These are phyloP conservation scores for Hestina assimilis DNA, from an alignment of 1,140 invertebrate species.

Conservation along the genomic window DNA sequence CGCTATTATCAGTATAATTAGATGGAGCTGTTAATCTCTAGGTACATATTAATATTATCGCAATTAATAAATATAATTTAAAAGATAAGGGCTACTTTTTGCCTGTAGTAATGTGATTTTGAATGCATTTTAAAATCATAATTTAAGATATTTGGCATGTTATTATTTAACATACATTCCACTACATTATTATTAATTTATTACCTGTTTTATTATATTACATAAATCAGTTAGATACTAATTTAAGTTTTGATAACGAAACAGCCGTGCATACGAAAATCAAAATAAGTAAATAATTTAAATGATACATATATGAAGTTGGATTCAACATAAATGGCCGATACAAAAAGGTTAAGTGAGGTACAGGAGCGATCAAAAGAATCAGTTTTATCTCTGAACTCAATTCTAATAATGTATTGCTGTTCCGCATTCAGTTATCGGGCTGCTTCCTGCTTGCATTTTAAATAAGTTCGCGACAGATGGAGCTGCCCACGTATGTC, in stretches of 20 bases:
- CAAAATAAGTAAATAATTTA: background rate
- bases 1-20: slow-evolving; percentile 1
- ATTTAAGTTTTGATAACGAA: too few species aligned
- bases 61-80: too few species aligned
- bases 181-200: too few species aligned
- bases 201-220: too few species aligned
- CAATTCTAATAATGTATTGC: slow-evolving; percentile 42
- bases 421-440: slow-evolving; percentile 38
- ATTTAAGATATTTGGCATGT: too few species aligned
- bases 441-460: slow-evolving; percentile 55
- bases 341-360: background rate
- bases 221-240: too few species aligned
- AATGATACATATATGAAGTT: background rate
- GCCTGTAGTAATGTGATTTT: too few species aligned
- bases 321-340: background rate
- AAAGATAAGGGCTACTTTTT: too few species aligned
- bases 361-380: slow-evolving; percentile 46
- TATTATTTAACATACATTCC: too few species aligned
- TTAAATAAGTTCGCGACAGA: slow-evolving; percentile 11
- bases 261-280: background rate
- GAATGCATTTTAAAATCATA: too few species aligned
- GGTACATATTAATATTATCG: background rate
- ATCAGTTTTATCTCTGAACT: slow-evolving; percentile 54
- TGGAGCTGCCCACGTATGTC: background rate
- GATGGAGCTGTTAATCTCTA: background rate